phyloP scores from a whole-genome alignment of 2,888 invertebrate genomes.

The Acrocyrtus sp. region DNA sequence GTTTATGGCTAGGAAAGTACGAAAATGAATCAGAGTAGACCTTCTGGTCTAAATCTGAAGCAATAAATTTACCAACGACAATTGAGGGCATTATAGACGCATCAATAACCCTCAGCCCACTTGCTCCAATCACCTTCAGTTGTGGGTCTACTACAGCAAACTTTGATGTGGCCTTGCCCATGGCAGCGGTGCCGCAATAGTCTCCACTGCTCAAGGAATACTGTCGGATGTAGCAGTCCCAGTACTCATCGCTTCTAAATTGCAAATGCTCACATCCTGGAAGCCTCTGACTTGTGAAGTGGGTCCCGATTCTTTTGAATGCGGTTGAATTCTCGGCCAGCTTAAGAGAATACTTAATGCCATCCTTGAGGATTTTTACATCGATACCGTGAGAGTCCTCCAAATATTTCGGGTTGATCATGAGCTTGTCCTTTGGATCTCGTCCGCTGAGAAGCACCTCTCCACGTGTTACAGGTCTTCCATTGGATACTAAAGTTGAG shows the following conservation, averaged over 20 bases:
- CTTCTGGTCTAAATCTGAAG: too few relatives aligned
- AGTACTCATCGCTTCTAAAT: constrained; percentile 30
- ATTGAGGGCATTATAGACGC: constrained; percentile 33
- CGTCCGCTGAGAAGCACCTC: constrained; percentile 41
- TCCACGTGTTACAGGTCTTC: constrained; percentile 52
- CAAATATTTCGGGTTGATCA: constrained; percentile 57
- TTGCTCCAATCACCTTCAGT: constrained; percentile 49
- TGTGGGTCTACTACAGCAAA: constrained; percentile 57
- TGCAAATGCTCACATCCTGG: constrained; percentile 55
- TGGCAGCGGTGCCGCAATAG: constrained; percentile 30
- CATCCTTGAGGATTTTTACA: constrained; percentile 46
- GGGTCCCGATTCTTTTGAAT: constrained; percentile 34
- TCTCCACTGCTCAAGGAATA: constrained; percentile 73
- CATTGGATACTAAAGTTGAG: constrained; percentile 46
- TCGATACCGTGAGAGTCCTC: constrained; percentile 38
- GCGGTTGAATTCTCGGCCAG: constrained; percentile 50
- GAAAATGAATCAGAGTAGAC: too few relatives aligned
- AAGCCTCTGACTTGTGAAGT: constrained; percentile 32
- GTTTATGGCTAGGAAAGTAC: too few relatives aligned
- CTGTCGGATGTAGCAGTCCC: constrained; percentile 44
- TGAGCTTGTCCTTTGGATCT: constrained; percentile 25
- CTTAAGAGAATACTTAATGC: constrained; percentile 48
- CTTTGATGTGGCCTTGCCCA: constrained; percentile 66
- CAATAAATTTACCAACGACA: too few relatives aligned
- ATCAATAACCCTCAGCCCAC: constrained; percentile 39